Conservation (phyloP, 2,113 vertebrate species). For the mouse (Mus musculus) region GRCm39 chr3:103267501-103268000, state of each 20-base stretch:
- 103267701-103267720: too few species aligned
- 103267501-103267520: neutral
- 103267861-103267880: neutral
- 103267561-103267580: neutral
- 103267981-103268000: neutral
- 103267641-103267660: neutral
- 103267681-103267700: neutral
- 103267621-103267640: neutral
- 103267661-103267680: neutral
- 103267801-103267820: neutral
- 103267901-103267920: neutral
- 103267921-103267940: constrained; percentile 8
- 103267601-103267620: neutral
- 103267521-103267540: neutral
- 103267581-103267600: neutral
- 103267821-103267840: neutral
- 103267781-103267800: neutral
- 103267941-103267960: constrained; percentile 16
- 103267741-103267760: neutral
- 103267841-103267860: constrained; percentile 33
- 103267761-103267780: neutral
- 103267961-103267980: neutral
- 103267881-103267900: neutral
- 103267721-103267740: neutral
- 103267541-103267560: neutral